Evolutionary conservation across 2,113 vertebrate species (phyloP), one percentile per base, ranked within the genome.

Genomic region (Pholis gunnellus): DNA sequence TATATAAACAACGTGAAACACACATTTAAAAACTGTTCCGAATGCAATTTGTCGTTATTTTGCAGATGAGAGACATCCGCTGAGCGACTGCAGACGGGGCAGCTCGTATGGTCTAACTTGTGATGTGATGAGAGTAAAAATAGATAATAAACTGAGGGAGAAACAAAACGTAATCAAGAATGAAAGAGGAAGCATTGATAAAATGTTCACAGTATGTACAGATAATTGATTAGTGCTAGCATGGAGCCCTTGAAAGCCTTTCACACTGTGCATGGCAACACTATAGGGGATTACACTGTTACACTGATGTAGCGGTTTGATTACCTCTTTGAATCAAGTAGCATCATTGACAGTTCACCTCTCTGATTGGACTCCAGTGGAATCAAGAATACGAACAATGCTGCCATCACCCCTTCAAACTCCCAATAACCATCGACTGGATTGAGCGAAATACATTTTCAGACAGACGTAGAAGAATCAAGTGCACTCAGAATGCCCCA

Each of bases 41-140:
- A 59, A 63, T 29, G 74, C 46, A 72, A 36, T 82, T 67, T 88
- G 60, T 13, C 1, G 48, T 70, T 87, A 42, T 75, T 88, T 57
- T 34, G 36, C 20, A 65, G 57, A 68, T 36, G 40, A 74, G 29
- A 71, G 2, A 64, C 48, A 20, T 22, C 70, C 20, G 20, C 13
- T 40, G 44, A 57, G 52, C 38, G 60, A 79, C 10, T 17, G 17
- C 31, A 44, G 48, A 72, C n/a, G 56, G 48, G 54, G 57, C 31
- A 38, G 52, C 65, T 59, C 1, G 0, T 60, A 29, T 15, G 27
- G 25, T 38, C 27, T 6, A 6, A 27, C 54, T 54, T 29, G 0
- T 22, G 31, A 31, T 61, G 27, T 15, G 67, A 63, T 63, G 38
- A 18, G 20, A 46, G 59, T 76, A 54, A 75, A 84, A 86, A 64